Evolutionary conservation across 2,797 vertebrate species (phyloP).

Genomic region (Odontamblyopus lacepedii): DNA sequence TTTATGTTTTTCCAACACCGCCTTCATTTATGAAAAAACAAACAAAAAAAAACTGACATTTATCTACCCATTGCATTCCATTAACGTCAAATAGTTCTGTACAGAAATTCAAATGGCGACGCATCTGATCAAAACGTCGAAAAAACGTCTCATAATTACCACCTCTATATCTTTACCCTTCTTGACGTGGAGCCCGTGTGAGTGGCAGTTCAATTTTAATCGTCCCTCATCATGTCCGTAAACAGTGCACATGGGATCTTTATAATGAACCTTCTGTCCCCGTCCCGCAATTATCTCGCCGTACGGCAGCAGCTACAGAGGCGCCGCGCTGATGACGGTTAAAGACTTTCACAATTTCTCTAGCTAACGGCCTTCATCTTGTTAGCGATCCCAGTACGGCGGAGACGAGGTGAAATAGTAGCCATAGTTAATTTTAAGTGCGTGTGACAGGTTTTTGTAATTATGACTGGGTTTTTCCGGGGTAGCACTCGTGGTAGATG

Average conservation of each 20-base stretch:
- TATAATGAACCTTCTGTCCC: slow-evolving; percentile 65
- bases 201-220: slow-evolving; percentile 66
- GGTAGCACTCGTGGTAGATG: too few species aligned
- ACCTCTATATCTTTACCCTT: slow-evolving; percentile 21
- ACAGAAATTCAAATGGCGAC: not conserved
- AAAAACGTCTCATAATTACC: not conserved
- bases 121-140: not conserved
- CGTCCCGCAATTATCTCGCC: slow-evolving; percentile 58
- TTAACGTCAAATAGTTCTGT: not conserved
- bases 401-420: not conserved
- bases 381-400: slow-evolving; percentile 50
- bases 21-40: too few species aligned
- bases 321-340: slow-evolving; percentile 55
- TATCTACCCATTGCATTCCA: too few species aligned
- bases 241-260: slow-evolving; percentile 49
- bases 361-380: slow-evolving; percentile 57
- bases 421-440: slow-evolving; percentile 17
- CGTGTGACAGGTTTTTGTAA: too few species aligned
- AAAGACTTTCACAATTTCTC: slow-evolving; percentile 49
- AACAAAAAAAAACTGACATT: too few species aligned
- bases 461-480: too few species aligned
- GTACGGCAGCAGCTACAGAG: slow-evolving; percentile 50
- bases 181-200: slow-evolving; percentile 44
- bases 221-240: slow-evolving; percentile 60
- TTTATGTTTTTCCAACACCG: too few species aligned